phyloP scores from a whole-genome alignment of 2,113 vertebrate species.

The Noctilio leporinus region DNA sequence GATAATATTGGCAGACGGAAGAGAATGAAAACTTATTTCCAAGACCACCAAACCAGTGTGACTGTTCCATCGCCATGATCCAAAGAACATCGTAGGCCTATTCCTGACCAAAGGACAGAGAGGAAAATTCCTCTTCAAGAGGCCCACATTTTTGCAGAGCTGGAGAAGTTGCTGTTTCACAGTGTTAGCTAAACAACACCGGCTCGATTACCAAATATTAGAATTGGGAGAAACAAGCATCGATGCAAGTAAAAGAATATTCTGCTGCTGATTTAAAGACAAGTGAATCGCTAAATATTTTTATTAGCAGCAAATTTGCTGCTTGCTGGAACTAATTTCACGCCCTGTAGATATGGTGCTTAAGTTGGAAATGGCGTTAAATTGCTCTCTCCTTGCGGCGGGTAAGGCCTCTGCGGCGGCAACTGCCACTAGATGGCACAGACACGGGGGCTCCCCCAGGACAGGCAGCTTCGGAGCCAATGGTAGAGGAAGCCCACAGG shows the following conservation, averaged over 20 bases:
- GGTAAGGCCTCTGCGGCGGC: background rate
- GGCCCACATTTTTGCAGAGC: conserved; percentile 37
- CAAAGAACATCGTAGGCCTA: background rate
- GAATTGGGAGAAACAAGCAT: conserved; percentile 76
- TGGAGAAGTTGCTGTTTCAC: conserved; percentile 42
- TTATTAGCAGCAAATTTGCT: conserved; percentile 86
- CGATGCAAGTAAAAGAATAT: conserved; percentile 79
- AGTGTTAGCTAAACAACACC: conserved; percentile 62
- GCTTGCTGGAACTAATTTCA: conserved; percentile 89
- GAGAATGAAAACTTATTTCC: conserved; percentile 38
- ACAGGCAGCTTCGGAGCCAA: conserved; percentile 41
- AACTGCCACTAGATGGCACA: conserved; percentile 52
- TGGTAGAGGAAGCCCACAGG: conserved; percentile 5
- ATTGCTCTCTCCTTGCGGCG: conserved; percentile 78
- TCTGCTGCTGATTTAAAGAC: conserved; percentile 81
- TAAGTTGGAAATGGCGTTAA: conserved; percentile 84
- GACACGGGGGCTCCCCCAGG: background rate
- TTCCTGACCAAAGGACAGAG: conserved; percentile 8
- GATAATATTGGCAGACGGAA: background rate
- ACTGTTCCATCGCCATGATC: background rate
- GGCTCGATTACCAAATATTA: conserved; percentile 73
- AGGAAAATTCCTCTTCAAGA: background rate
- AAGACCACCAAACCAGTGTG: background rate
- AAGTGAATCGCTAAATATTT: conserved; percentile 86
- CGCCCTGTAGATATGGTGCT: conserved; percentile 82